Evolutionary conservation across 1,140 invertebrate species (phyloP).

Genomic region (Lepidostoma basale): DNA sequence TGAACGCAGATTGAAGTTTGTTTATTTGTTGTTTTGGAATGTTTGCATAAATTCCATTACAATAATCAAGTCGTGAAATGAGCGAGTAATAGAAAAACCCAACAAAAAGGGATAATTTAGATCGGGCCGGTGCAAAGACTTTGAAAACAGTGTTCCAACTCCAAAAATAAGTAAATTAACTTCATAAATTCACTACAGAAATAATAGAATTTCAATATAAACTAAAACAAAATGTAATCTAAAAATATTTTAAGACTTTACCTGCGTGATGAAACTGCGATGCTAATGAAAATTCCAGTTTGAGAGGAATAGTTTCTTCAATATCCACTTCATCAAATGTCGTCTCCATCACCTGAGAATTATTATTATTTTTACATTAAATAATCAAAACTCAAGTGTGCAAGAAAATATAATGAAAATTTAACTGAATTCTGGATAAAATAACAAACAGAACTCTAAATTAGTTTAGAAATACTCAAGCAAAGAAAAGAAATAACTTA

Average conservation of each 20-base stretch:
- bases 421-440: not conserved
- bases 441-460: not conserved
- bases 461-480: not conserved
- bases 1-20: too few relatives aligned
- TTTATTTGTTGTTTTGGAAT: too few relatives aligned
- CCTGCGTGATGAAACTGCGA: constrained; percentile 49
- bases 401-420: not conserved
- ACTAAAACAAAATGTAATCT: not conserved
- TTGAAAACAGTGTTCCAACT: too few relatives aligned
- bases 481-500: not conserved
- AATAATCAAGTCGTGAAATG: too few relatives aligned
- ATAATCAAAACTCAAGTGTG: not conserved
- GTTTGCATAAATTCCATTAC: too few relatives aligned
- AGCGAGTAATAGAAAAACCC: too few relatives aligned
- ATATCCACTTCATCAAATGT: constrained; percentile 59
- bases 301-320: constrained; percentile 55
- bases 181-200: too few relatives aligned
- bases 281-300: constrained; percentile 55
- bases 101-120: too few relatives aligned
- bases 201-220: too few relatives aligned
- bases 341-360: constrained; percentile 55
- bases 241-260: constrained; percentile 17
- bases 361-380: not conserved
- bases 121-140: too few relatives aligned
- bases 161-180: too few relatives aligned